Evolutionary conservation across 2,113 vertebrate genomes (phyloP), one percentile per base, ranked within the genome.

Genomic region (Sitta europaea): DNA sequence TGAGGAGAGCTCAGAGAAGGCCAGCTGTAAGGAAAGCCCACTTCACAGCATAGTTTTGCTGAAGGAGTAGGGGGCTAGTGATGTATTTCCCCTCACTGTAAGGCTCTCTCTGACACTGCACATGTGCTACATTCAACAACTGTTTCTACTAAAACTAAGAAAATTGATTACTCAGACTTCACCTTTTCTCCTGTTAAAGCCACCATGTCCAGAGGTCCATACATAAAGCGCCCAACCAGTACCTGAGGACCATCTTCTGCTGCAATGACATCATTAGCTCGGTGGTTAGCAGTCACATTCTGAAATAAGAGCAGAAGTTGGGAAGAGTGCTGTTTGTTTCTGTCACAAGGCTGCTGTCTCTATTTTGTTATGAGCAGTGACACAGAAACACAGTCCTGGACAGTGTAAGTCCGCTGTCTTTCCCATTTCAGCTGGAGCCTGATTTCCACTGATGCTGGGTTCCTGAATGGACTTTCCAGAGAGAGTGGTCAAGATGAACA

Each of bases 181-280:
- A 99, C 99, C 99, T 99, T 99, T 97, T 99, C 99, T 53, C 99
- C 99, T 2, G 99, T 99, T 83, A 99, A 97, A 48, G 99, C 99
- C 50, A 99, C 99, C 99, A 99, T 99, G 98, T 99, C 99, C 62
- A 99, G 97, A 63, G 99, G 99, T 27, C 99, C 99, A 6, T 99
- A 99, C 99, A 99, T 99, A 94, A 99, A 99, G 65, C 99, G 99
- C 22, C 99, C 99, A 55, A 99, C 98, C 55, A 99, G 97, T 10
- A 98, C 98, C 97, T 99, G 99, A 13, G 98, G 98, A 29, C 99
- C 98, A 0, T 99, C 99, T 97, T 99, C 99, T 0, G 98, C 99
- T 5, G 98, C 98, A 40, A 99, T 99, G 86, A 99, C 96, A 1
- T 99, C 99, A 5, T 99, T 99, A 79, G 99, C 99, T 91, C 99